These are phyloP conservation scores for Ornithoptera priamus DNA, from an alignment of 2,888 invertebrate species.

Conservation along the genomic window DNA sequence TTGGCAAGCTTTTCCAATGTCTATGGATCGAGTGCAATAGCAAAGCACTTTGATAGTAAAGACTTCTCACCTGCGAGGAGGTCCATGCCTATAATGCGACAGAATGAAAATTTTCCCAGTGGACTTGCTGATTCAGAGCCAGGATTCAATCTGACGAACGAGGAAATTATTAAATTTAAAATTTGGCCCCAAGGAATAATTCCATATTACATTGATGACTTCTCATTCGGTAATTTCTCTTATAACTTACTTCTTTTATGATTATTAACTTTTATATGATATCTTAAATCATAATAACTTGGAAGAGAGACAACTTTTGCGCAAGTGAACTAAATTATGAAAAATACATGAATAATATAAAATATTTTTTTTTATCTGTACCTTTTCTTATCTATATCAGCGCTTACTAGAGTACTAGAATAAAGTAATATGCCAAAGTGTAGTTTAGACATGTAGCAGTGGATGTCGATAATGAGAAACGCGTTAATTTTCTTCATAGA, in stretches of 20 bases:
- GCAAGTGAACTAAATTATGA: too few relatives aligned
- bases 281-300: too few relatives aligned
- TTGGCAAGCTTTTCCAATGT: slow-evolving; percentile 3
- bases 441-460: too few relatives aligned
- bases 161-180: slow-evolving; percentile 54
- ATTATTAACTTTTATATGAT: too few relatives aligned
- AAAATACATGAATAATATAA: too few relatives aligned
- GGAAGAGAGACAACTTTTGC: too few relatives aligned
- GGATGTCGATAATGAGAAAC: too few relatives aligned
- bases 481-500: slow-evolving; percentile 41
- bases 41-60: neutral
- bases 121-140: slow-evolving; percentile 34
- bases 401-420: too few relatives aligned
- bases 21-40: neutral
- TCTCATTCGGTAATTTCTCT: slow-evolving; percentile 53
- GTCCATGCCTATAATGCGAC: slow-evolving; percentile 10
- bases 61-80: slow-evolving; percentile 8
- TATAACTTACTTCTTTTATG: neutral
- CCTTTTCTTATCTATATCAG: too few relatives aligned
- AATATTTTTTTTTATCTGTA: too few relatives aligned
- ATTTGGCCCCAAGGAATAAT: slow-evolving; percentile 60
- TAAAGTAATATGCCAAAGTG: too few relatives aligned
- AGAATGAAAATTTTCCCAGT: slow-evolving; percentile 3
- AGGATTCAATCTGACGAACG: slow-evolving; percentile 48
- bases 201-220: slow-evolving; percentile 62